A percentile compares a stretch with the other conserved stretches of the same genome.
Evolutionary conservation across 2,888 invertebrate species (phyloP).

Genomic region (Scaeva pyrastri): DNA sequence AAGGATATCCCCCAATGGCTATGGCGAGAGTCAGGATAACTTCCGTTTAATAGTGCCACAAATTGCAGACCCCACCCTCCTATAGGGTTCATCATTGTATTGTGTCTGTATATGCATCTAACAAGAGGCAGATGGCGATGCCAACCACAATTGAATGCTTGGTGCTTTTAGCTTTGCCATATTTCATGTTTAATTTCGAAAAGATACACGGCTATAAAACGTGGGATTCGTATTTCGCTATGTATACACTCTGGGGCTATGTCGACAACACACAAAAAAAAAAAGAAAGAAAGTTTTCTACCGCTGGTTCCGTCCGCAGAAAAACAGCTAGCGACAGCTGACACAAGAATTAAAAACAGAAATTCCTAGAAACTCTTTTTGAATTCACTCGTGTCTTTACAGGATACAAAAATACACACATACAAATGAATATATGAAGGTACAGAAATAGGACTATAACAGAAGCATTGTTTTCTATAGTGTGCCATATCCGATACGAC

Average conservation of each 20-base stretch:
- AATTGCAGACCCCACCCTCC: background rate
- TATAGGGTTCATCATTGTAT: conserved; percentile 11
- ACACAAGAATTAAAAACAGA: conserved; percentile 21
- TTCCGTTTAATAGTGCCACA: conserved; percentile 9
- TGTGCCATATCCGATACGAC: background rate
- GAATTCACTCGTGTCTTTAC: background rate
- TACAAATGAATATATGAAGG: too few species aligned
- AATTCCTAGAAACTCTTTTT: conserved; percentile 15
- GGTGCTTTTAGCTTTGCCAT: conserved; percentile 28
- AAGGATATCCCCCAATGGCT: background rate
- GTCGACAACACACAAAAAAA: conserved; percentile 16
- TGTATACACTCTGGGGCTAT: background rate
- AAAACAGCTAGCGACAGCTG: conserved; percentile 27
- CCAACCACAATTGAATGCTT: conserved; percentile 68
- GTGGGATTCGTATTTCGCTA: background rate
- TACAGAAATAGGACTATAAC: background rate
- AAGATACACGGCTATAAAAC: conserved; percentile 71
- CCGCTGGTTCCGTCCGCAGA: background rate
- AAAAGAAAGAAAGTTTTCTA: background rate
- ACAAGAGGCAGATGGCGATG: conserved; percentile 41
- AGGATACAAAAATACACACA: too few species aligned
- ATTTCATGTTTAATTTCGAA: conserved; percentile 67
- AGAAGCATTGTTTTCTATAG: conserved; percentile 10
- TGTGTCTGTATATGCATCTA: background rate
- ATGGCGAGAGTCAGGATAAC: background rate